Base-by-base conservation (phyloP, 2,888 invertebrate species). In the Eugnorisma glareosa region DNA sequence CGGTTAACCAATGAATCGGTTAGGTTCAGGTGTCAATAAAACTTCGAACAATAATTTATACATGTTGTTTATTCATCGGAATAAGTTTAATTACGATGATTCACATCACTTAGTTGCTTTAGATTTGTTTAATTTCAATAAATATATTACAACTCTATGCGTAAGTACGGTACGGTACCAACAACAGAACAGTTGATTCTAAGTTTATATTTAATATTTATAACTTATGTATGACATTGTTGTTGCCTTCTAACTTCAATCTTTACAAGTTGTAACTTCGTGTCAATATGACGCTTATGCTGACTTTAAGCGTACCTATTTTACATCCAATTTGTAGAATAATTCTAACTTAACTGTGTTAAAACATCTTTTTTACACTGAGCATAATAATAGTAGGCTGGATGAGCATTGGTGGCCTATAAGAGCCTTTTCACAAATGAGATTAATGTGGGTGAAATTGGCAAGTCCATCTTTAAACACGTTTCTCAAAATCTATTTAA, bases 131-230 rank as follows among this genome's bases (percentile, higher is more conserved):
- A 88, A 80, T 84, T 90, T 93, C 91, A 93, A 93, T 94, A 94
- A 95, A 95, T 95, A 96, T 95, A 94, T 94, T 95, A 96, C 95
- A 95, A 91, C 90, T 93, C 92, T 94, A 94, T 94, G 81, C 89
- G 86, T 91, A 91, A 90, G 90, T 91, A 91, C 92, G 35, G 76
- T 54, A 28, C 28, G 77, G 77, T 77, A 85, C 75, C 74, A 51
- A 70, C 84, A 57, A 83, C 66, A 76, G 77, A 64, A 70, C 66
- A 68, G 75, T 71, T 77, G 76, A 54, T 72, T 73, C 85, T 89
- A 88, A 77, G 54, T 74, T 79, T 80, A 83, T 80, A 83, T 40
- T 80, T 73, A 82, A 82, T 77, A 89, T 80, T 73, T 83, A 82
- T 77, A 89, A 71, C 77, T 79, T 86, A 79, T 73, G 11, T 85